Conservation (phyloP, 2,113 vertebrate genomes). For the Lepus americanus region DNA sequence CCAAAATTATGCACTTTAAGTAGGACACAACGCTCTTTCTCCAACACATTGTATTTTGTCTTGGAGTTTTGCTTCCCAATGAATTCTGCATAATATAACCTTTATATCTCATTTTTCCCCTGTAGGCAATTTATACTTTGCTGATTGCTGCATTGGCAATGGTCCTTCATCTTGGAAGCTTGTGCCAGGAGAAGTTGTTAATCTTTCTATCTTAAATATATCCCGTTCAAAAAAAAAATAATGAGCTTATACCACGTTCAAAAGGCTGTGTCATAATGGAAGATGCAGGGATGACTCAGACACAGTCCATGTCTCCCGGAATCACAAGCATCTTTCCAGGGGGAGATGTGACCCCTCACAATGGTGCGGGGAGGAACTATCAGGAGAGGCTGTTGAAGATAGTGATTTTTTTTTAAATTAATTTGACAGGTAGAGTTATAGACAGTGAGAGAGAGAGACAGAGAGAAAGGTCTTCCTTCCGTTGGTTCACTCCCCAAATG, state of each 20-base stretch:
- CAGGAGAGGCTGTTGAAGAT: background rate
- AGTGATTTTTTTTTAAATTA: background rate
- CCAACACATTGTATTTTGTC: background rate
- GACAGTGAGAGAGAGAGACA: no score
- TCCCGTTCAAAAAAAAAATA: background rate
- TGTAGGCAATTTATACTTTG: background rate
- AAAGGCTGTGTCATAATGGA: background rate
- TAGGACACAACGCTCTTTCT: background rate
- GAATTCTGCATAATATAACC: background rate
- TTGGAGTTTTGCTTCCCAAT: background rate
- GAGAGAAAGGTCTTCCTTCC: no score
- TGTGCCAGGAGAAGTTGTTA: background rate
- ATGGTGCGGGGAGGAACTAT: rapidly evolving
- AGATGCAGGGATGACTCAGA: no score
- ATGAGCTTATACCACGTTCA: background rate
- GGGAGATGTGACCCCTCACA: background rate
- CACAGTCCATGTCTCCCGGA: background rate
- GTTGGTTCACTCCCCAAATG: no score
- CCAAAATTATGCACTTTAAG: background rate
- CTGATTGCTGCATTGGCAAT: background rate
- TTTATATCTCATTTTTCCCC: constrained; percentile 22
- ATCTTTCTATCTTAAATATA: background rate
- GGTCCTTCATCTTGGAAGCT: background rate
- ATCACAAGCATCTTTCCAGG: background rate
- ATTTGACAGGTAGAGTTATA: no score